These are phyloP conservation scores for Odontocolon sp. DNA, from an alignment of 2,888 invertebrate species.

Conservation along the genomic window DNA sequence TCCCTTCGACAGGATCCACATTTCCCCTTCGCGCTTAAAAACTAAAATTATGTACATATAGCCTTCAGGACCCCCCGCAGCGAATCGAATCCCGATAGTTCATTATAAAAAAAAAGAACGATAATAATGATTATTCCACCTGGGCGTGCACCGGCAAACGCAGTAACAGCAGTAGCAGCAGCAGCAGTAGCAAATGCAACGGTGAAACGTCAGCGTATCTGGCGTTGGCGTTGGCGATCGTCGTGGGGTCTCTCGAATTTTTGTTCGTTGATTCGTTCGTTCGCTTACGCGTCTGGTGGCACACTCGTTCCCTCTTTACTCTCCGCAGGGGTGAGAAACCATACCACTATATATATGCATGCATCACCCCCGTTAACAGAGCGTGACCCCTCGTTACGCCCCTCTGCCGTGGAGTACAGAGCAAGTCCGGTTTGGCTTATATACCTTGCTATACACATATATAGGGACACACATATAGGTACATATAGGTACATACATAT, in stretches of 20 bases:
- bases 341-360: constrained; percentile 23
- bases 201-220: constrained; percentile 40
- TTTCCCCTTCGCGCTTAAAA: not conserved
- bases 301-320: constrained; percentile 37
- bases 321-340: constrained; percentile 62
- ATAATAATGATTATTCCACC: constrained; percentile 47
- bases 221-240: constrained; percentile 37
- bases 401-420: constrained; percentile 50
- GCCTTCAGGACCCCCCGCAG: constrained; percentile 50
- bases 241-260: constrained; percentile 44
- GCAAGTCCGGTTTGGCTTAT: no score
- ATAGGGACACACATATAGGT: constrained; percentile 4
- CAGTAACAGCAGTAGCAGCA: not conserved
- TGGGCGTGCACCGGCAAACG: constrained; percentile 35
- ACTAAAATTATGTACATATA: constrained; percentile 21
- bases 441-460: constrained; percentile 26
- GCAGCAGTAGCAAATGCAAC: constrained; percentile 48
- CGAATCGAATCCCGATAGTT: constrained; percentile 45
- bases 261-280: constrained; percentile 23
- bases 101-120: constrained; percentile 44
- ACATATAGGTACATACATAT: not conserved
- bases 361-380: constrained; percentile 72
- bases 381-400: constrained; percentile 72
- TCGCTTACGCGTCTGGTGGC: constrained; percentile 45
- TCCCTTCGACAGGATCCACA: not conserved